phyloP scores from a whole-genome alignment of 2,113 vertebrate genomes.

The Ceyx margarethae region DNA sequence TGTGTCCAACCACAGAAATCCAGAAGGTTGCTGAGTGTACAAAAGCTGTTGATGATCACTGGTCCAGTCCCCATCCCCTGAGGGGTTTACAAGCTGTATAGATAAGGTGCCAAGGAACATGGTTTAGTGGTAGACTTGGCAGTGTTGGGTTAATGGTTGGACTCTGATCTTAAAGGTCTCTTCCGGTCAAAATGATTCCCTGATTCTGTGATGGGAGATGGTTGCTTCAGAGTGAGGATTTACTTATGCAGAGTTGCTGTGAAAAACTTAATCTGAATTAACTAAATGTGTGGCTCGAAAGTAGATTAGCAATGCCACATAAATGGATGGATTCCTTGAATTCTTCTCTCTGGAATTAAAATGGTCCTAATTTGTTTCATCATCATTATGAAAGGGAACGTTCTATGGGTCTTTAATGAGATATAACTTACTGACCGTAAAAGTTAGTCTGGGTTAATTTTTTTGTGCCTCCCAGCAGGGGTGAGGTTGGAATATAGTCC shows the following conservation, averaged over 20 bases:
- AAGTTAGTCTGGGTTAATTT: constrained; percentile 8
- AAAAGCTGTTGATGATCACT: not conserved
- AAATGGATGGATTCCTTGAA: not conserved
- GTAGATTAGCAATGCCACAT: not conserved
- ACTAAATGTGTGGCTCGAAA: not conserved
- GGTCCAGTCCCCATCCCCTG: not conserved
- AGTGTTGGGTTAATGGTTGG: not conserved
- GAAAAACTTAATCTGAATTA: constrained; percentile 15
- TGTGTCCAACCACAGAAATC: not conserved
- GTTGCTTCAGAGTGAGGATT: not conserved
- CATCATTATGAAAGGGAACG: not conserved
- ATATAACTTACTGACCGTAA: not conserved
- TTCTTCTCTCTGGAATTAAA: constrained; percentile 14
- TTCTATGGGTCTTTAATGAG: not conserved
- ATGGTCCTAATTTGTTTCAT: constrained; percentile 1
- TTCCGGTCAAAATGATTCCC: not conserved
- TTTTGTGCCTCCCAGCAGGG: constrained; percentile 1
- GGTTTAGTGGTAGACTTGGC: not conserved
- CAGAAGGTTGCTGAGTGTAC: not conserved
- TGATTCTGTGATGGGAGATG: not conserved
- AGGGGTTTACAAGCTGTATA: not conserved
- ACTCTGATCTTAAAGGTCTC: not conserved
- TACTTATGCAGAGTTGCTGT: not conserved
- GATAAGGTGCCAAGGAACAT: not conserved
- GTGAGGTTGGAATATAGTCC: not conserved